phyloP scores from a whole-genome alignment of 2,888 invertebrate genomes.

The Leucophenga maculata region DNA sequence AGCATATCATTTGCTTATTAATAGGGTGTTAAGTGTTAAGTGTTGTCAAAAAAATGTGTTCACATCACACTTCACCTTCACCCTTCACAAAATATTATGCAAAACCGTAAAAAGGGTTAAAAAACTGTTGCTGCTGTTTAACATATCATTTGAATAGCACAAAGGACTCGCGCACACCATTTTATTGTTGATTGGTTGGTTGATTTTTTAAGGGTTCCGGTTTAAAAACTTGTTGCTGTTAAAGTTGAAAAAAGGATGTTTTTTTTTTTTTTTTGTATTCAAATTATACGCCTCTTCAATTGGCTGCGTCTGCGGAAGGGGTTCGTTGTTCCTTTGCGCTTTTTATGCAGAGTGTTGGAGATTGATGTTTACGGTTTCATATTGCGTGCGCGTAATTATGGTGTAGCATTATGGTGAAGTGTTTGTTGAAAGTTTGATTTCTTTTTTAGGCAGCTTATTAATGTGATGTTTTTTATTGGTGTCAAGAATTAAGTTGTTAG shows the following conservation, averaged over 20 bases:
- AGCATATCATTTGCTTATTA: neutral
- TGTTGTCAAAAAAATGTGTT: neutral
- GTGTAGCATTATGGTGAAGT: constrained; percentile 30
- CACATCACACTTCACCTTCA: neutral
- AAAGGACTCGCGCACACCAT: constrained; percentile 2
- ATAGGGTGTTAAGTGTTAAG: constrained; percentile 18
- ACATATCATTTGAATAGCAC: constrained; percentile 35
- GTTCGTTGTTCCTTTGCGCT: constrained; percentile 29
- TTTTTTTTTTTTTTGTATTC: constrained; percentile 36
- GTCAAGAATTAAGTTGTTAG: constrained; percentile 4
- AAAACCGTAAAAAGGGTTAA: constrained; percentile 33
- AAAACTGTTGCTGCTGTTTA: constrained; percentile 28
- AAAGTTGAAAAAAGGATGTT: constrained; percentile 7
- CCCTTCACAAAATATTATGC: neutral
- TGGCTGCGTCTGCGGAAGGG: constrained; percentile 24
- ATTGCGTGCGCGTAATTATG: constrained; percentile 54
- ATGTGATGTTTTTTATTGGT: constrained; percentile 12
- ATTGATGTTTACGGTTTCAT: neutral
- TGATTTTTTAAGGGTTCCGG: constrained; percentile 16
- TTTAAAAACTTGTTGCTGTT: constrained; percentile 29
- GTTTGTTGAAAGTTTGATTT: constrained; percentile 21
- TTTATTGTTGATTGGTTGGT: neutral
- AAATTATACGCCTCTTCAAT: constrained; percentile 46
- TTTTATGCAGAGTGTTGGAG: constrained; percentile 18
- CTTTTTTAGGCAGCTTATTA: constrained; percentile 16